Percentiles rank a stretch among this genome's conserved stretches.
Evolutionary conservation across 1,140 invertebrate species (phyloP).

Genomic region (Oedothorax gibbosus): DNA sequence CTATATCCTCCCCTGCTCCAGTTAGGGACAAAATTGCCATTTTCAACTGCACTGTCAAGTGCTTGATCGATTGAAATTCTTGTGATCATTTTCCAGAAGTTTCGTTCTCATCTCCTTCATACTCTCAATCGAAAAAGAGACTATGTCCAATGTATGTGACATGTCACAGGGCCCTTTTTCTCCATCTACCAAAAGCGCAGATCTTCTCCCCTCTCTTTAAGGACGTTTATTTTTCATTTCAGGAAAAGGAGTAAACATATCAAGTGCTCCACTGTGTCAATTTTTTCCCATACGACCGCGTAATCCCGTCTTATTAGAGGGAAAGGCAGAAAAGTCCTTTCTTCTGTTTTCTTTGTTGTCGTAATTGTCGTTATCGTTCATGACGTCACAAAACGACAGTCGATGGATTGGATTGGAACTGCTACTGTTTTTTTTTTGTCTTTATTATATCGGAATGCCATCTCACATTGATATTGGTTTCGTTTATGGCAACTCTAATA

Average conservation of each 20-base stretch:
- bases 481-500: no score
- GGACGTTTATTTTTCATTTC: constrained; percentile 41
- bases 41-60: constrained; percentile 42
- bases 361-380: constrained; percentile 31
- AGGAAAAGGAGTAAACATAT: constrained; percentile 22
- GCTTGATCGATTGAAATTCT: constrained; percentile 44
- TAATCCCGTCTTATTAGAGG: constrained; percentile 13
- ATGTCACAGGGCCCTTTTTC: not conserved
- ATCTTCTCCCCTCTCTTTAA: not conserved
- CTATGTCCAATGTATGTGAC: no score
- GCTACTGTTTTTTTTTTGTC: not conserved
- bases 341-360: not conserved
- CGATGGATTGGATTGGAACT: constrained; percentile 20
- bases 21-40: constrained; percentile 55
- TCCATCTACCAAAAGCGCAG: not conserved
- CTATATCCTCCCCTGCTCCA: constrained; percentile 2
- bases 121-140: not conserved
- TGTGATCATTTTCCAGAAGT: constrained; percentile 50
- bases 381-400: constrained; percentile 7
- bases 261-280: constrained; percentile 20
- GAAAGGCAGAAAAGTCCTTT: not conserved
- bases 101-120: constrained; percentile 12
- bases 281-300: not conserved
- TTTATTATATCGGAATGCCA: constrained; percentile 24
- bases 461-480: not conserved